Conservation (phyloP, 1,140 invertebrate genomes). For the Drosophila sucinea region DNA sequence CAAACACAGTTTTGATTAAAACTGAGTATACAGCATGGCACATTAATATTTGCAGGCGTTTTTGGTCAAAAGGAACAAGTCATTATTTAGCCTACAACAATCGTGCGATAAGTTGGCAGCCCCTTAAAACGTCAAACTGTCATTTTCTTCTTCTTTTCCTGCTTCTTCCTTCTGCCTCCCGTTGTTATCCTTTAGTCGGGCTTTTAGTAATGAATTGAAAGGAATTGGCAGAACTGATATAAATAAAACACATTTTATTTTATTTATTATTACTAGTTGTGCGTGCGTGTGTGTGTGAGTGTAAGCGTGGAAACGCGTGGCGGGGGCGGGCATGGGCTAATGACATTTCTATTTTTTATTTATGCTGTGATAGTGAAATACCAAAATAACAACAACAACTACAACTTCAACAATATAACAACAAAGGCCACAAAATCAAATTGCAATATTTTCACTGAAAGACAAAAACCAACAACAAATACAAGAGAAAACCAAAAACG, state of each 20-base stretch:
- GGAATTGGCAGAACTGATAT: slow-evolving; percentile 58
- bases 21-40: too few relatives aligned
- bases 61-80: too few relatives aligned
- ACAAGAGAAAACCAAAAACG: slow-evolving; percentile 39
- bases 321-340: slow-evolving; percentile 55
- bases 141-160: neutral
- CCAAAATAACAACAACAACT: slow-evolving; percentile 66
- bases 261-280: slow-evolving; percentile 43
- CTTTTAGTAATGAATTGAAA: slow-evolving; percentile 60
- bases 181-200: slow-evolving; percentile 14
- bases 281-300: slow-evolving; percentile 42
- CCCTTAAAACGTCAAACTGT: neutral
- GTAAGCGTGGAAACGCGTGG: slow-evolving; percentile 48
- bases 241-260: slow-evolving; percentile 4
- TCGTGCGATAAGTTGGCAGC: neutral
- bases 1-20: too few relatives aligned
- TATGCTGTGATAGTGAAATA: slow-evolving; percentile 77
- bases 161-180: neutral
- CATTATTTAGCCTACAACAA: neutral
- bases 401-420: slow-evolving; percentile 40
- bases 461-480: slow-evolving; percentile 22
- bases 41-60: too few relatives aligned
- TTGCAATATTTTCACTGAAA: slow-evolving; percentile 65
- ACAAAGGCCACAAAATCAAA: slow-evolving; percentile 52
- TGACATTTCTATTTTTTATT: slow-evolving; percentile 68